Conservation (phyloP, 2,888 invertebrate genomes). For the Phyllotreta cruciferae region DNA sequence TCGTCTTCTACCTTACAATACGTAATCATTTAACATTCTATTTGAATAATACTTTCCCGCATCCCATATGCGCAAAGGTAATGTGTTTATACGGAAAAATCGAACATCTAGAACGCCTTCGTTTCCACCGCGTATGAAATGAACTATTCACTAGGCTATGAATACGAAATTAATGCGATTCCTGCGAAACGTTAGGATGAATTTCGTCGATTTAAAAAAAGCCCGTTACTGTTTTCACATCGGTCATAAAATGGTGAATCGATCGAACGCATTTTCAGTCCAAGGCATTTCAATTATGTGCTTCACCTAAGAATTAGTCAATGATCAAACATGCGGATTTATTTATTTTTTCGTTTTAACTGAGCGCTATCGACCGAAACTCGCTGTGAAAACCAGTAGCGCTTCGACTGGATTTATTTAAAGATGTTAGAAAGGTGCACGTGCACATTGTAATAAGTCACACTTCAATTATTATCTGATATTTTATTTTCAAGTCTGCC, state of each 20-base stretch:
- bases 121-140: no score
- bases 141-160: no score
- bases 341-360: conserved; percentile 22
- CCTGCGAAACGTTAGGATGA: no score
- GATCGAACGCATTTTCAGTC: conserved; percentile 10
- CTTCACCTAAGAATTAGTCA: conserved; percentile 26
- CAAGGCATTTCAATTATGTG: conserved; percentile 26
- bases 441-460: not conserved
- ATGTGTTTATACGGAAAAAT: no score
- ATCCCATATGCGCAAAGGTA: no score
- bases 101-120: no score
- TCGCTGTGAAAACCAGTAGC: not conserved
- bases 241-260: conserved; percentile 13
- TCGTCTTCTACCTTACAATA: no score
- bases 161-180: no score
- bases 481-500: no score
- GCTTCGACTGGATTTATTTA: conserved; percentile 17
- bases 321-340: conserved; percentile 27
- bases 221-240: conserved; percentile 1
- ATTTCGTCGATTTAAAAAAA: not conserved
- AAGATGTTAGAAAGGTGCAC: not conserved
- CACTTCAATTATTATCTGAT: no score
- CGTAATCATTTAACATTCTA: no score
- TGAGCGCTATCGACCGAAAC: conserved; percentile 21
- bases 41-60: no score